Base-by-base conservation (phyloP, 2,797 vertebrate species). In the Channallabes apus region DNA sequence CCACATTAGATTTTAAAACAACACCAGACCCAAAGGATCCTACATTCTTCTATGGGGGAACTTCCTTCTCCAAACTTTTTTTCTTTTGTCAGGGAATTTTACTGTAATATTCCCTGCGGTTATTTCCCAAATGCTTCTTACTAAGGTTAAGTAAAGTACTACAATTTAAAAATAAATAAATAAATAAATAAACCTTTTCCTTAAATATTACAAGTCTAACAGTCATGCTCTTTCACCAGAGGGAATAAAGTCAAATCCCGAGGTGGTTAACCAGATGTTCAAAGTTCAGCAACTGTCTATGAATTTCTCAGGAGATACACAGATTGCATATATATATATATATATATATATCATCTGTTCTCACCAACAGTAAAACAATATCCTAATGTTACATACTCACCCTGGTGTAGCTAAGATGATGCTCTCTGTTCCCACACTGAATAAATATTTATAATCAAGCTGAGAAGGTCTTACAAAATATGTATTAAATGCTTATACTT, bases 191-290 rank as follows among this genome's bases (percentile, higher is more conserved):
- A 91, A 87, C n/a, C 89, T 93, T 92, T 91, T 86, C 88, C 88
- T 88, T 87, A 89, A 92, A 93, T 90, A 92, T 91, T 90, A 89
- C 91, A 87, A 90, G 90, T 88, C 86, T 78, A 89, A 87, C 75
- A 32, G 78, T 27, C 82, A 80, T 68, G 81, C 35, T 18, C 46
- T 54, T 17, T 77, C 32, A 86, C 92, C 80, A 29, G 78, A 85
- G 86, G 75, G 89, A 89, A 88, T 83, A 72, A 73, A 86, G 86
- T 88, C 86, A 86, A 89, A 91, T 90, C 88, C 90, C 93, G 89
- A 46, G 91, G 90, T 88, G 91, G 87, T 58, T 46, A 2, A 90
- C 91, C 94, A 94, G 94, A 94, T 94, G 94, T 94, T 94, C 76
- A 83, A 90, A 89, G 88, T 89, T 83, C 61, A 92, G 92, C 91